These are phyloP conservation scores for Sander lucioperca DNA, from an alignment of 2,113 vertebrate genomes.

Conservation along the genomic window DNA sequence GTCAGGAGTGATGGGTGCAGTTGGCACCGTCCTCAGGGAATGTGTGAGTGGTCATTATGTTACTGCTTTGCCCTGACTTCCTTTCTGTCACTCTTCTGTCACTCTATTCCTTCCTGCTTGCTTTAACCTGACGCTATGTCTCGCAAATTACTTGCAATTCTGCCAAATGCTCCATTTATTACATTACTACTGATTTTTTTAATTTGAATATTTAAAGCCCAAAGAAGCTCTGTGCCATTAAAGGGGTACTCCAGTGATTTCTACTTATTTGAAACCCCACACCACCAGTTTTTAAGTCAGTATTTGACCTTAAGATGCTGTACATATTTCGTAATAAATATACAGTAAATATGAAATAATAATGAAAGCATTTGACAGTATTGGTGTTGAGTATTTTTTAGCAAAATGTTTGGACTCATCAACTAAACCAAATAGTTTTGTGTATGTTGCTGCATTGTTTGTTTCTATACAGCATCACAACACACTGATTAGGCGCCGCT, in stretches of 20 bases:
- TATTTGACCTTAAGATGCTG: background rate
- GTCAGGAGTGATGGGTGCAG: constrained; percentile 61
- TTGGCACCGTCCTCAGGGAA: constrained; percentile 74
- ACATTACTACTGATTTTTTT: background rate
- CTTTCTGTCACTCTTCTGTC: constrained; percentile 45
- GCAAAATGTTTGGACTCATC: background rate
- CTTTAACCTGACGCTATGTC: background rate
- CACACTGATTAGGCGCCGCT: background rate
- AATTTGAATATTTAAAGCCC: background rate
- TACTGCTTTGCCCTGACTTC: constrained; percentile 32
- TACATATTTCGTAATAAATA: background rate
- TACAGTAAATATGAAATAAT: background rate
- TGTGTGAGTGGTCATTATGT: constrained; percentile 54
- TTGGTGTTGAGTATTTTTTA: background rate
- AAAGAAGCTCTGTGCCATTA: background rate
- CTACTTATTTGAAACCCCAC: background rate
- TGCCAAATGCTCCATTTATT: background rate
- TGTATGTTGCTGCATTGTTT: background rate
- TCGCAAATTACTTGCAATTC: too few species aligned
- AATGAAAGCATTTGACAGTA: background rate
- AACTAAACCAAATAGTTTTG: background rate
- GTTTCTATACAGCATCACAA: background rate
- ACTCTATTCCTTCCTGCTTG: constrained; percentile 28
- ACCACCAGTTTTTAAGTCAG: background rate
- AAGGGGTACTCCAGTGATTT: background rate